Evolutionary conservation across 2,113 vertebrate genomes (phyloP).

Genomic region (Rhegmatorhina hoffmannsi): DNA sequence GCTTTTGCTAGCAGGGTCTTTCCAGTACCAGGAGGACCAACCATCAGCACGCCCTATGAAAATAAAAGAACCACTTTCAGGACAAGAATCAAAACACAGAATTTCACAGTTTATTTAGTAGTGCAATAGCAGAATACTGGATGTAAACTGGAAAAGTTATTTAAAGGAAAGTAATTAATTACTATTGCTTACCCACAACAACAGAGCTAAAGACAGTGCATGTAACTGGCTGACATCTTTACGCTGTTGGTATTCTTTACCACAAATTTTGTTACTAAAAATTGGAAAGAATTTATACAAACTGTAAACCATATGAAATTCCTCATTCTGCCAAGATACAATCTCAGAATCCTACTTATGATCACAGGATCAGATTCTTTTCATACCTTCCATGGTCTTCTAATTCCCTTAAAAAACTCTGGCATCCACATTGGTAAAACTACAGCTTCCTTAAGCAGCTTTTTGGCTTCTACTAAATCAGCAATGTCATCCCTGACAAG

Average conservation of each 20-base stretch:
- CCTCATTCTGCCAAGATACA: neutral
- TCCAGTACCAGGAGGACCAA: constrained; percentile 95
- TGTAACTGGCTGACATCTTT: neutral
- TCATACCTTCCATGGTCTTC: constrained; percentile 96
- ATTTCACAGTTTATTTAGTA: neutral
- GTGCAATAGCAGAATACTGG: neutral
- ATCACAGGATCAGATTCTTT: neutral
- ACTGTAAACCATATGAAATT: neutral
- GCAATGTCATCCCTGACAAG: constrained; percentile 92
- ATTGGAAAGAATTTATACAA: neutral
- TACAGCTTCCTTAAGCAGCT: constrained; percentile 95
- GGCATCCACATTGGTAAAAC: constrained; percentile 99
- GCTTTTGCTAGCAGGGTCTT: constrained; percentile 97
- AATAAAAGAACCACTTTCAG: neutral
- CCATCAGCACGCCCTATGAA: constrained; percentile 93
- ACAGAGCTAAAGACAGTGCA: neutral
- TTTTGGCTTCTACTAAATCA: constrained; percentile 94
- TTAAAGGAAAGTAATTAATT: neutral
- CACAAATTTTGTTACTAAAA: neutral
- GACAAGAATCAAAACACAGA: neutral
- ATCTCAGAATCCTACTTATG: constrained; percentile 2
- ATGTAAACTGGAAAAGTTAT: neutral
- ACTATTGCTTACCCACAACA: neutral
- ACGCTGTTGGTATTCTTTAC: neutral
- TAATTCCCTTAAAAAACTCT: constrained; percentile 97